Conservation (phyloP, 2,113 vertebrate genomes). For the Saimiri boliviensis region DNA sequence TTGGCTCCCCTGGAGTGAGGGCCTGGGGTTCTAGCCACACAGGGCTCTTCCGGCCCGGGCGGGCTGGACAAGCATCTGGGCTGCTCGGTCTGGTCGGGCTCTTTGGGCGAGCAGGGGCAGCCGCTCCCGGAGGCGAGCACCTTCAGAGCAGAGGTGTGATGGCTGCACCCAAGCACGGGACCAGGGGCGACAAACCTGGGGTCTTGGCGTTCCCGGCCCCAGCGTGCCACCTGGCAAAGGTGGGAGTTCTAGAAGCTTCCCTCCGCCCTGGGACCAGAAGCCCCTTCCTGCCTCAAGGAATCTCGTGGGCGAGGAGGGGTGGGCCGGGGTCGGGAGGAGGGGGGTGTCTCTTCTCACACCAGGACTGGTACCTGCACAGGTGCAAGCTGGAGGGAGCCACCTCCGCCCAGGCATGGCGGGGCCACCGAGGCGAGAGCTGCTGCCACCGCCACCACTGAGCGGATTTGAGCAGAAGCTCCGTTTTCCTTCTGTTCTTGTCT, state of each 20-base stretch:
- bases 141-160: background rate
- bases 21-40: background rate
- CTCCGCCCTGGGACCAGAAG: rapidly evolving
- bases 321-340: background rate
- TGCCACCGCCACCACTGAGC: background rate
- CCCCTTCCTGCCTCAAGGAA: no score
- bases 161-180: background rate
- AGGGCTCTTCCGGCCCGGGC: background rate
- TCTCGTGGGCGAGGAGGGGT: background rate
- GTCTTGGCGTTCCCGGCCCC: background rate
- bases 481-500: conserved; percentile 65
- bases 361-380: background rate
- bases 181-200: background rate
- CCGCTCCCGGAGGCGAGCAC: background rate
- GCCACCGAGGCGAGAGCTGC: background rate
- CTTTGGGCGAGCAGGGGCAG: background rate
- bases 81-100: background rate
- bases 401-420: rapidly evolving
- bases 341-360: background rate
- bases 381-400: background rate
- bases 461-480: conserved; percentile 54
- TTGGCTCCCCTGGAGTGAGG: rapidly evolving
- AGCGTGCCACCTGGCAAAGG: background rate
- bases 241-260: background rate
- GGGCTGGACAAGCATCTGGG: background rate